phyloP scores from a whole-genome alignment of 1,140 invertebrate species.

The Pseudomyrmex gracilis region DNA sequence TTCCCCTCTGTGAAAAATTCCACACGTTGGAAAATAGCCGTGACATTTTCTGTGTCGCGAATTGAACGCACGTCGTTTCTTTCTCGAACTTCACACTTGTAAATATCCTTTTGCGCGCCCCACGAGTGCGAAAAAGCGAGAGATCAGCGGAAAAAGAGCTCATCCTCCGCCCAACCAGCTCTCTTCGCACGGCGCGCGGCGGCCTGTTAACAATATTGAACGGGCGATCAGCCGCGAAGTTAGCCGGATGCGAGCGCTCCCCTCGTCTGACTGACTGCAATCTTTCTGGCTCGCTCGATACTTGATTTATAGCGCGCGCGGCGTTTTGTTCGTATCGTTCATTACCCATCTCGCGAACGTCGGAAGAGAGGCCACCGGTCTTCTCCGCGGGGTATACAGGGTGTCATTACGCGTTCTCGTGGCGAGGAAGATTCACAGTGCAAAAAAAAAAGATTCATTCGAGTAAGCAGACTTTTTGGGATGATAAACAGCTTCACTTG shows the following conservation, averaged over 20 bases:
- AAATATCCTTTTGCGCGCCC: slow-evolving; percentile 3
- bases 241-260: slow-evolving; percentile 33
- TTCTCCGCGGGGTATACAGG: slow-evolving; percentile 39
- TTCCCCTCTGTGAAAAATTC: no score
- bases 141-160: slow-evolving; percentile 12
- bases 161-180: slow-evolving; percentile 25
- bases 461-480: not conserved
- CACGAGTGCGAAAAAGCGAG: slow-evolving; percentile 12
- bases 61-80: no score
- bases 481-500: not conserved
- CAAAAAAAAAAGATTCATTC: not conserved
- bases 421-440: no score
- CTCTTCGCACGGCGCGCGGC: slow-evolving; percentile 18
- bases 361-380: slow-evolving; percentile 55
- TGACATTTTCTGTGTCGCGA: no score
- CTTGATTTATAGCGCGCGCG: slow-evolving; percentile 53
- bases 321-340: slow-evolving; percentile 54
- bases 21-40: no score
- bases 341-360: slow-evolving; percentile 55
- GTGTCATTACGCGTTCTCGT: slow-evolving; percentile 5
- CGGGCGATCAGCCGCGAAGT: slow-evolving; percentile 41
- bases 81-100: not conserved
- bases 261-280: slow-evolving; percentile 53
- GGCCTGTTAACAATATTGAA: slow-evolving; percentile 49
- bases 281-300: slow-evolving; percentile 53